Conservation (phyloP, 2,113 vertebrate species). For the Prolemur simus region DNA sequence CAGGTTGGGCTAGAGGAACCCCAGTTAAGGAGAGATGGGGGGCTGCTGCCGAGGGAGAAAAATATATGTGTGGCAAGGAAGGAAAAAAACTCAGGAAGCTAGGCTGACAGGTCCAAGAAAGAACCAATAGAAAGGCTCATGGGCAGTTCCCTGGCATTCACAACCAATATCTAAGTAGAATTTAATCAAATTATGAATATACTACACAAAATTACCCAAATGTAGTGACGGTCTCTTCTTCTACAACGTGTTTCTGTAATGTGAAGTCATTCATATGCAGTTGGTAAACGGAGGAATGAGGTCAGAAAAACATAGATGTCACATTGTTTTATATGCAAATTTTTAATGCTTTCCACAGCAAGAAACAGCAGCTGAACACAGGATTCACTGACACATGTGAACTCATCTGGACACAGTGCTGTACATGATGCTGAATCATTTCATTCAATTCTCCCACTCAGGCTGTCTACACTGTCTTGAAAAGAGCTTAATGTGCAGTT, state of each 20-base stretch:
- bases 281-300: neutral
- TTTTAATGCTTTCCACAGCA: neutral
- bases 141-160: neutral
- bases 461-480: neutral
- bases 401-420: too few species aligned
- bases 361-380: neutral
- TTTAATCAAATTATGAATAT: neutral
- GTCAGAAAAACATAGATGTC: neutral
- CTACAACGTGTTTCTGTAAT: neutral
- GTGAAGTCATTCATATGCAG: neutral
- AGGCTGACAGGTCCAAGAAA: neutral
- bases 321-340: neutral
- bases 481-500: neutral
- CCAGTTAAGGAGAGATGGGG: neutral
- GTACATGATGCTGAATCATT: neutral
- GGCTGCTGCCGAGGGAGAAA: neutral
- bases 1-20: neutral
- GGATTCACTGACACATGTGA: neutral
- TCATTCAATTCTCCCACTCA: neutral
- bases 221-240: neutral
- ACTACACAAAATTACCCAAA: neutral
- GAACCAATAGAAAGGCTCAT: neutral
- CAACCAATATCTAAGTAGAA: neutral
- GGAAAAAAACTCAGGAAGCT: neutral
- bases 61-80: neutral